Evolutionary conservation across 2,797 vertebrate species (phyloP).

Genomic region (Ambastaia sidthimunki): DNA sequence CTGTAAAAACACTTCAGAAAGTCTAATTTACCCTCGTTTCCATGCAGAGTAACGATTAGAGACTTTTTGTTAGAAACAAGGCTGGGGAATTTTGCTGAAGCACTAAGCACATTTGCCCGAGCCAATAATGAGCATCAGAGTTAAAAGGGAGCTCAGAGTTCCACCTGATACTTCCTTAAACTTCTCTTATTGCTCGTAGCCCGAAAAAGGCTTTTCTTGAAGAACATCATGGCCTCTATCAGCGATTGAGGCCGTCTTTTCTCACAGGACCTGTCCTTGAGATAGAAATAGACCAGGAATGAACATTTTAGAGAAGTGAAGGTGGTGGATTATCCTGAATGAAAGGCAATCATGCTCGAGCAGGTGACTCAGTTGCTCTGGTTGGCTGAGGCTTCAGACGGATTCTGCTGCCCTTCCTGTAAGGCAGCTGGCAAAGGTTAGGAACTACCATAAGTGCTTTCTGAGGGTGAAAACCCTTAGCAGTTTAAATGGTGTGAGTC

Average conservation of each 20-base stretch:
- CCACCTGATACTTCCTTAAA: background rate
- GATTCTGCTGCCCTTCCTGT: conserved; percentile 18
- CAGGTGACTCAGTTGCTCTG: conserved; percentile 38
- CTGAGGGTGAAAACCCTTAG: conserved; percentile 45
- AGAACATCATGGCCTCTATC: conserved; percentile 40
- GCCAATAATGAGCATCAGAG: conserved; percentile 16
- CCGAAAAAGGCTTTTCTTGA: conserved; percentile 32
- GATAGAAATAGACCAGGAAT: conserved; percentile 44
- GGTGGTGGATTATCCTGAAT: conserved; percentile 44
- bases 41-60: conserved; percentile 15
- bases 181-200: background rate
- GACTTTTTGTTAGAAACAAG: background rate
- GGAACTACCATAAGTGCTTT: conserved; percentile 26
- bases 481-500: conserved; percentile 25
- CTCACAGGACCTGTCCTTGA: conserved; percentile 47
- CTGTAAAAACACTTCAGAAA: background rate
- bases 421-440: conserved; percentile 28
- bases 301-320: conserved; percentile 32
- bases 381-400: background rate
- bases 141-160: conserved; percentile 19
- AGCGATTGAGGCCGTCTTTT: conserved; percentile 45
- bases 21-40: conserved; percentile 19
- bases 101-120: conserved; percentile 8
- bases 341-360: conserved; percentile 14
- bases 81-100: conserved; percentile 18